A percentile compares a stretch with the other conserved stretches of the same genome.
Evolutionary conservation across 2,113 vertebrate species (phyloP).

Genomic region (Archilochus colubris): DNA sequence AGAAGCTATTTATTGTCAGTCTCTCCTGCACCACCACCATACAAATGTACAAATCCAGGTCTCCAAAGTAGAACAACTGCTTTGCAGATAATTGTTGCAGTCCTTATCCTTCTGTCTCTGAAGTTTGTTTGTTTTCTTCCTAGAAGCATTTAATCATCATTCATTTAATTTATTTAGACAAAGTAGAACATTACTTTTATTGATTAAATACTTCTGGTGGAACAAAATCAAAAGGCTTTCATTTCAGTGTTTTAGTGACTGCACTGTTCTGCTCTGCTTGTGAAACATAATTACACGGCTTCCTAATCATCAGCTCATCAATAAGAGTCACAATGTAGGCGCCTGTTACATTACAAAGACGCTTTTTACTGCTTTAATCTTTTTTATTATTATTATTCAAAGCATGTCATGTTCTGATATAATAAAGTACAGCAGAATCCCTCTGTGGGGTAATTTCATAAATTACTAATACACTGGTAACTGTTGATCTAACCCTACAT

Average conservation of each 20-base stretch:
- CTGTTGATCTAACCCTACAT: slow-evolving; percentile 44
- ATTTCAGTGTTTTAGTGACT: slow-evolving; percentile 70
- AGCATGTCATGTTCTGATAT: slow-evolving; percentile 76
- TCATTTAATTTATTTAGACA: slow-evolving; percentile 71
- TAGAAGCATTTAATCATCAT: slow-evolving; percentile 57
- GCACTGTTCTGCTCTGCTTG: slow-evolving; percentile 75
- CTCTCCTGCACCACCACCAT: not conserved
- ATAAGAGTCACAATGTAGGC: slow-evolving; percentile 71
- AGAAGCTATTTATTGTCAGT: not conserved
- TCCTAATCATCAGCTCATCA: slow-evolving; percentile 77
- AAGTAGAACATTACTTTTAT: slow-evolving; percentile 68
- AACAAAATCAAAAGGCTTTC: slow-evolving; percentile 68
- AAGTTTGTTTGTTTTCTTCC: slow-evolving; percentile 58
- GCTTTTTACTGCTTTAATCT: slow-evolving; percentile 82
- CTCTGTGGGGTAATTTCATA: slow-evolving; percentile 46
- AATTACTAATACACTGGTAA: slow-evolving; percentile 66
- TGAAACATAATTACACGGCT: slow-evolving; percentile 75
- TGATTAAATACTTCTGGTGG: slow-evolving; percentile 71
- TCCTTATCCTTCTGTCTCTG: slow-evolving; percentile 8
- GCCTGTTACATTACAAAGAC: slow-evolving; percentile 75
- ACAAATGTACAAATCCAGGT: not conserved
- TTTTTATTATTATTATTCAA: slow-evolving; percentile 71
- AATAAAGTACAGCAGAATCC: slow-evolving; percentile 68
- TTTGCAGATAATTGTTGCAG: slow-evolving; percentile 8
- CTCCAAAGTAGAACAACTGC: not conserved